Percentiles rank a stretch among this genome's conserved stretches.
Conservation (phyloP, 1,140 invertebrate species). For the Camponotus vicinus region DNA sequence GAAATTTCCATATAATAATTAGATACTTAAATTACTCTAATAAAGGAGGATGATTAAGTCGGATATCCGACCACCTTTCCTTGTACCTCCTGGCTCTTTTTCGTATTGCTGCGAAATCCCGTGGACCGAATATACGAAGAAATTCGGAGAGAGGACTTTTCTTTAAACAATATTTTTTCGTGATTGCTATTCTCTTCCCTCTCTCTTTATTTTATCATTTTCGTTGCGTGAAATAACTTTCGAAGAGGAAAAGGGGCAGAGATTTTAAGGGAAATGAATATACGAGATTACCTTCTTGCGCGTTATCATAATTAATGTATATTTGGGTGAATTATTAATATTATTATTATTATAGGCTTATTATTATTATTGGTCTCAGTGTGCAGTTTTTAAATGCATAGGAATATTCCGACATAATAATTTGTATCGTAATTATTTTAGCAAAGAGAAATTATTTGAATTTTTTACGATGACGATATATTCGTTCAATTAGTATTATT, state of each 20-base stretch:
- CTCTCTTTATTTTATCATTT: constrained; percentile 34
- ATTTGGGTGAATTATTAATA: constrained; percentile 1
- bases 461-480: neutral
- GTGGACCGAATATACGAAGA: constrained; percentile 22
- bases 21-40: constrained; percentile 79
- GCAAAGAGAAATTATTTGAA: constrained; percentile 3
- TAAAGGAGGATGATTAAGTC: constrained; percentile 79
- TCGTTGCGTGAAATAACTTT: constrained; percentile 27
- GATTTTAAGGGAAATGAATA: neutral
- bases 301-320: constrained; percentile 18
- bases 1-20: constrained; percentile 82
- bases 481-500: constrained; percentile 30
- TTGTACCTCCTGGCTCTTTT: constrained; percentile 20
- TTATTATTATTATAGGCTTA: constrained; percentile 9
- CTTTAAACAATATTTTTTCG: constrained; percentile 39
- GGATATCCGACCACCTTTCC: constrained; percentile 65
- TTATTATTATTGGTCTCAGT: neutral
- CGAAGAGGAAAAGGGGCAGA: neutral
- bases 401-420: neutral
- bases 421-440: constrained; percentile 15
- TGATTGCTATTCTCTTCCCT: neutral
- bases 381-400: neutral
- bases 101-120: constrained; percentile 8
- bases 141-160: constrained; percentile 1
- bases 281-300: neutral